These are phyloP conservation scores for Leptopilina boulardi DNA, from an alignment of 1,140 invertebrate species.

Conservation along the genomic window DNA sequence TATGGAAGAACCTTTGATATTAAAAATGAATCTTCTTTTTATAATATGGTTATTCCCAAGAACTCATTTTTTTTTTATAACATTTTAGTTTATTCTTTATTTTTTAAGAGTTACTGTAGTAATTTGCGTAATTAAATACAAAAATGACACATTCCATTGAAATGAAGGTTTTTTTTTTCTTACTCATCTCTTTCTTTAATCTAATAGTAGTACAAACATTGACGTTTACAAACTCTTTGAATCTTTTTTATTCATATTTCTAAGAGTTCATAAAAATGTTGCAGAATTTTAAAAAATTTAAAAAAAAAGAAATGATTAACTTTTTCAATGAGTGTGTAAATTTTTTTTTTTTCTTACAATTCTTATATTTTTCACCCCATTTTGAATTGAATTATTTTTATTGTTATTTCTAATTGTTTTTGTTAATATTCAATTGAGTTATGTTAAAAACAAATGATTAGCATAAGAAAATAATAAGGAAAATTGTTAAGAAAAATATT, in stretches of 20 bases:
- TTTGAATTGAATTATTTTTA: too few species aligned
- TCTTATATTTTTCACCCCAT: too few species aligned
- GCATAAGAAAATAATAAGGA: constrained; percentile 4
- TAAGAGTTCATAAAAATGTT: neutral
- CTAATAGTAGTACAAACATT: constrained; percentile 3
- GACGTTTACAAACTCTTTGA: neutral
- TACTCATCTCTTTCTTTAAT: neutral
- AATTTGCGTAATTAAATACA: constrained; percentile 7
- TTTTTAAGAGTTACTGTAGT: neutral
- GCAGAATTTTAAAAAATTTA: neutral
- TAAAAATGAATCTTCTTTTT: neutral
- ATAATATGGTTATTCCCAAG: neutral
- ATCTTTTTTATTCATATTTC: neutral
- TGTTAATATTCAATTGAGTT: too few species aligned
- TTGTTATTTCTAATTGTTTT: neutral
- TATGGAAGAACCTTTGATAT: neutral
- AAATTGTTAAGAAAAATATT: constrained; percentile 2
- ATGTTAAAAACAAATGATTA: neutral
- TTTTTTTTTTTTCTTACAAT: too few species aligned
- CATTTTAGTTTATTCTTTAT: neutral
- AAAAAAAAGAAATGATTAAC: too few species aligned
- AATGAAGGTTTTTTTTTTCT: neutral
- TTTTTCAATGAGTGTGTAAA: neutral
- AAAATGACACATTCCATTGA: neutral
- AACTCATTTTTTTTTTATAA: neutral